Conservation (phyloP, 92 coral and sea anemone species). For the Diadumene lineata region DNA sequence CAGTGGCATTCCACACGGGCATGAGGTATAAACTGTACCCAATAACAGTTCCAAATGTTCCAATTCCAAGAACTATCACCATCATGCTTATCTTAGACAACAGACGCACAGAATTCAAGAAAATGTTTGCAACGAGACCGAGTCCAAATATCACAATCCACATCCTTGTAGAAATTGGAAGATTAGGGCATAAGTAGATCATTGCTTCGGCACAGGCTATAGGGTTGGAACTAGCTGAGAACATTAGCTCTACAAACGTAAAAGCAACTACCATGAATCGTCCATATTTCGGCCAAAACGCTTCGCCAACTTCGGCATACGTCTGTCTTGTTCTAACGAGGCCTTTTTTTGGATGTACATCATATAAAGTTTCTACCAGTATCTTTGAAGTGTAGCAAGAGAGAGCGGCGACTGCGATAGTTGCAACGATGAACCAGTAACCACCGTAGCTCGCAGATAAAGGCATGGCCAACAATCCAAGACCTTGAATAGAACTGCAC, state of each 20-base stretch:
- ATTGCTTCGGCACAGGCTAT: constrained; percentile 73
- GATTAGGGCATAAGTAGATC: constrained; percentile 34
- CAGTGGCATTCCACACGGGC: constrained; percentile 51
- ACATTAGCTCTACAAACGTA: constrained; percentile 64
- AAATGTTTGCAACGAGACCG: constrained; percentile 64
- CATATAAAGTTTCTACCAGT: constrained; percentile 58
- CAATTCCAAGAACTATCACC: constrained; percentile 56
- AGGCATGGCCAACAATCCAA: constrained; percentile 60
- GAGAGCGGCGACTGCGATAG: constrained; percentile 46
- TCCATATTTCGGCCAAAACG: constrained; percentile 70
- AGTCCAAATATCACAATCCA: constrained; percentile 78
- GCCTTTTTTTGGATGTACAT: constrained; percentile 44
- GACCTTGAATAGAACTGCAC: constrained; percentile 75
- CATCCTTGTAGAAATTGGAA: constrained; percentile 55
- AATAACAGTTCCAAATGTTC: constrained; percentile 53
- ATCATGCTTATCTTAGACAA: constrained; percentile 70
- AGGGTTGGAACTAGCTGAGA: constrained; percentile 60
- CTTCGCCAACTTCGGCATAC: constrained; percentile 72
- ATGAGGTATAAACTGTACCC: constrained; percentile 47
- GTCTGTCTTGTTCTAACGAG: constrained; percentile 52
- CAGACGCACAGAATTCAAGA: constrained; percentile 56
- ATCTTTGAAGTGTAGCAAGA: constrained; percentile 63
- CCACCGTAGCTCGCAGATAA: constrained; percentile 64
- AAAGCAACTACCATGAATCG: constrained; percentile 57
- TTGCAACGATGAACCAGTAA: constrained; percentile 56